Percentiles rank a stretch among this genome's conserved stretches.
These are phyloP conservation scores for Neolamprologus cancellatus DNA, from an alignment of 2,113 vertebrate genomes.

Conservation along the genomic window DNA sequence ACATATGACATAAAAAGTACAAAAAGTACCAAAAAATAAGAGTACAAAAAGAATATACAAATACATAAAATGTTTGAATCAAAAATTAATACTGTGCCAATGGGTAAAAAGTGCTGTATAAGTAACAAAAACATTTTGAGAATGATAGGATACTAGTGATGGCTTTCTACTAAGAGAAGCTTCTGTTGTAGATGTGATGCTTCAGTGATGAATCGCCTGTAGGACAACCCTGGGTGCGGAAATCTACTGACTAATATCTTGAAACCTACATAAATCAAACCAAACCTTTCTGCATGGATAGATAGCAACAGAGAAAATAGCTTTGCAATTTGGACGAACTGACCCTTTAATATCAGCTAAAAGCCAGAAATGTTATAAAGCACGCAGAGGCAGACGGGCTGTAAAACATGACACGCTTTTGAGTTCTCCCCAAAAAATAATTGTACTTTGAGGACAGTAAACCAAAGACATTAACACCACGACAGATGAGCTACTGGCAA, in stretches of 20 bases:
- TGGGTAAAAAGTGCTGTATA: not conserved
- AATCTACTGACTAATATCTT: not conserved
- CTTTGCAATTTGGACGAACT: not conserved
- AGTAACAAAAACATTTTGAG: rapidly evolving
- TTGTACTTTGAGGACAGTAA: slow-evolving; percentile 1
- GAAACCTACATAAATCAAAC: not conserved
- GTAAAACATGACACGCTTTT: slow-evolving; percentile 14
- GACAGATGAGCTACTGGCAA: slow-evolving; percentile 23
- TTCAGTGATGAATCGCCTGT: not conserved
- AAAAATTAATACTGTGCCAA: not conserved
- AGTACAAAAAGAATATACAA: not conserved
- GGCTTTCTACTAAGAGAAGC: not conserved
- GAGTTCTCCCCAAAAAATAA: not conserved
- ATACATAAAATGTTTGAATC: not conserved
- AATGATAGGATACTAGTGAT: not conserved
- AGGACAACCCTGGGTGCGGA: not conserved
- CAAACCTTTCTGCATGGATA: not conserved
- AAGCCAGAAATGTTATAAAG: not conserved
- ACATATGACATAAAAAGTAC: not conserved
- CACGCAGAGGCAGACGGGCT: not conserved
- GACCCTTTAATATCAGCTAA: not conserved
- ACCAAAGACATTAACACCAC: slow-evolving; percentile 45
- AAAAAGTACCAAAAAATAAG: not conserved
- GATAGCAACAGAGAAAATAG: not conserved
- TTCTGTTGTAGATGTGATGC: not conserved